A percentile compares a stretch with the other conserved stretches of the same genome.
Evolutionary conservation across 2,888 invertebrate genomes (phyloP).

Genomic region (Elgonia sp.): DNA sequence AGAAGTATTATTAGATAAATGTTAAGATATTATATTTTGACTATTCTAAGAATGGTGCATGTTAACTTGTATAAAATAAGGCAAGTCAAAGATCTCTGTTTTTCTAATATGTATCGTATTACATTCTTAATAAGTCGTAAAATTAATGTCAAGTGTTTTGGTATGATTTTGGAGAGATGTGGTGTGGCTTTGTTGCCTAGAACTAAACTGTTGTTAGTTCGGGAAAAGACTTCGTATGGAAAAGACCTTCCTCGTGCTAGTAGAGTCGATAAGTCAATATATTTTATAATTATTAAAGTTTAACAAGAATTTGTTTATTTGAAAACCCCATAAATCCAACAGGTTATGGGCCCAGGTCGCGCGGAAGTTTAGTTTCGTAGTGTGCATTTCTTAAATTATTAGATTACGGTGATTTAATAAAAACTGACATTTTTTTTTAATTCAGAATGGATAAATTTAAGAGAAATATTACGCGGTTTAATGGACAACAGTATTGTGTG

Average conservation of each 20-base stretch:
- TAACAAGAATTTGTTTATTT: background rate
- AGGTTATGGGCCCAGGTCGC: slow-evolving; percentile 35
- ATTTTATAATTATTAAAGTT: no score
- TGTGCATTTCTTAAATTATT: background rate
- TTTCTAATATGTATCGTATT: background rate
- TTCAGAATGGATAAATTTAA: slow-evolving; percentile 9
- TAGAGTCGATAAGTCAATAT: background rate
- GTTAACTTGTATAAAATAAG: background rate
- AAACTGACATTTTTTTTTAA: background rate
- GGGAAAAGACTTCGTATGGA: background rate
- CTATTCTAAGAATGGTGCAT: background rate
- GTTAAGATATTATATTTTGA: background rate
- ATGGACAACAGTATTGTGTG: slow-evolving; percentile 14
- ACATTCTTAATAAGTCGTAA: background rate
- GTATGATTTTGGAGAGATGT: background rate
- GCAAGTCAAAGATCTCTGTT: background rate
- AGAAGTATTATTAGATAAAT: background rate
- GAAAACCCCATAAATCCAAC: background rate
- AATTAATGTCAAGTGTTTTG: background rate
- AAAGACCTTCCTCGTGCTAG: slow-evolving; percentile 6
- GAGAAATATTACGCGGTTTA: slow-evolving; percentile 4
- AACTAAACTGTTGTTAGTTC: background rate
- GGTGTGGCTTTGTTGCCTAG: background rate
- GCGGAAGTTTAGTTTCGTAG: background rate
- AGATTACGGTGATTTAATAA: background rate